Evolutionary conservation across 2,797 vertebrate genomes (phyloP).

Genomic region (Sorex maritimensis): DNA sequence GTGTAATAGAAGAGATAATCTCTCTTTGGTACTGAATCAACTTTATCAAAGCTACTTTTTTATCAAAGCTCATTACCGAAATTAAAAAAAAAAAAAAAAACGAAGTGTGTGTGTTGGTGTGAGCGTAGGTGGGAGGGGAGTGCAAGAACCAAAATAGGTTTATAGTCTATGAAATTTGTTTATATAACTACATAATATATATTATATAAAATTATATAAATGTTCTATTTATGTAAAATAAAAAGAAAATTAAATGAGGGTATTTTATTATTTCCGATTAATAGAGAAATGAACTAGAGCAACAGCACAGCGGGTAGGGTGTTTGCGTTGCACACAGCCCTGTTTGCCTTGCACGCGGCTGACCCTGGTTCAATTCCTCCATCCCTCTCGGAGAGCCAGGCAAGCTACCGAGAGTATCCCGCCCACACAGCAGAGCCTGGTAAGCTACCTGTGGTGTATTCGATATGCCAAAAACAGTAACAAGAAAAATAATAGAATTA

Average conservation of each 20-base stretch:
- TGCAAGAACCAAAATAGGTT: neutral
- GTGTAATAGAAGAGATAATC: neutral
- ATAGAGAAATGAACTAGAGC: neutral
- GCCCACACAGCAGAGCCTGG: too few species aligned
- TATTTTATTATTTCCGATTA: neutral
- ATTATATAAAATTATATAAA: too few species aligned
- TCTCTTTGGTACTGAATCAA: neutral
- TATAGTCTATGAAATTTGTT: slow-evolving; percentile 41
- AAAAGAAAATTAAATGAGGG: slow-evolving; percentile 9
- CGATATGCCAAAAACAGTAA: too few species aligned
- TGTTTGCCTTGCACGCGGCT: too few species aligned
- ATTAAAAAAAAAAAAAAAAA: slow-evolving; percentile 40
- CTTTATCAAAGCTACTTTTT: neutral
- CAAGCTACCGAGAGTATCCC: too few species aligned
- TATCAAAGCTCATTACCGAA: neutral
- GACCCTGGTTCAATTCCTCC: too few species aligned
- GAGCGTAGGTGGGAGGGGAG: neutral
- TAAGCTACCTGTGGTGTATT: too few species aligned
- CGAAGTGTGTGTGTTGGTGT: too few species aligned
- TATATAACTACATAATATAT: neutral
- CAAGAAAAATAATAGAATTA: too few species aligned
- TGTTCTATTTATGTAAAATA: slow-evolving; percentile 24
- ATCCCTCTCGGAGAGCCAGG: too few species aligned
- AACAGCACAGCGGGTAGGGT: too few species aligned
- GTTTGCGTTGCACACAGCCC: too few species aligned